Percentiles rank a stretch among this genome's conserved stretches.
These are phyloP conservation scores for Mamestra brassicae DNA, from an alignment of 2,888 invertebrate species.

Conservation along the genomic window DNA sequence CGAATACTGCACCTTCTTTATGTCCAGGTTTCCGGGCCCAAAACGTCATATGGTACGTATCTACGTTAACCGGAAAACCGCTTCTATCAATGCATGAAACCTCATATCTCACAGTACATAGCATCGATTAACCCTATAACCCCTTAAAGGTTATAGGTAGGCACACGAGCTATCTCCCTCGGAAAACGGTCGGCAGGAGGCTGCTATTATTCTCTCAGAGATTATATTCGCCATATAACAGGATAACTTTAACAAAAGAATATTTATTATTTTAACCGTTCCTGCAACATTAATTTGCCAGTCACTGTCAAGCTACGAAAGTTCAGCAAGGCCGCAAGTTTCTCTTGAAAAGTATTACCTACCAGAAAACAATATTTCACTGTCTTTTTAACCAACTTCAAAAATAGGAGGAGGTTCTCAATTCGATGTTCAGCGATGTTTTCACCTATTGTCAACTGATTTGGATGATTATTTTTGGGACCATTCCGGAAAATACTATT, in stretches of 20 bases:
- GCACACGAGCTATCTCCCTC: conserved; percentile 17
- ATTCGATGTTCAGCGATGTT: too few relatives aligned
- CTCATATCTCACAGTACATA: conserved; percentile 14
- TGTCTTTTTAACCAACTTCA: too few relatives aligned
- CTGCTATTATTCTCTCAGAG: conserved; percentile 9
- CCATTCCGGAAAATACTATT: too few relatives aligned
- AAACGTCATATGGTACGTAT: conserved; percentile 8
- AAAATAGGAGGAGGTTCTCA: too few relatives aligned
- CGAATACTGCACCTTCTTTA: conserved; percentile 6
- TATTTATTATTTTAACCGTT: conserved; percentile 4
- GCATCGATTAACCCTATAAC: conserved; percentile 21
- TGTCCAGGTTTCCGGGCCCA: not conserved
- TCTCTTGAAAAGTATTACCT: conserved; percentile 2
- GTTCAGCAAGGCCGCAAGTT: conserved; percentile 4
- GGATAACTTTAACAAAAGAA: conserved; percentile 10
- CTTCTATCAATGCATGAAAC: conserved; percentile 8
- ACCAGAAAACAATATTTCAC: conserved; percentile 10
- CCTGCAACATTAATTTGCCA: not conserved
- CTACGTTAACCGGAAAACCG: conserved; percentile 22
- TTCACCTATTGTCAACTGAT: too few relatives aligned
- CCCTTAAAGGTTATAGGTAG: conserved; percentile 16
- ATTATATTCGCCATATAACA: conserved; percentile 4
- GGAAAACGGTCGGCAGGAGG: conserved; percentile 22
- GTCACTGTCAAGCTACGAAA: conserved; percentile 22
- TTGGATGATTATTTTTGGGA: too few relatives aligned